Conservation (phyloP, 2,113 vertebrate species). For the Hyaena hyaena region DNA sequence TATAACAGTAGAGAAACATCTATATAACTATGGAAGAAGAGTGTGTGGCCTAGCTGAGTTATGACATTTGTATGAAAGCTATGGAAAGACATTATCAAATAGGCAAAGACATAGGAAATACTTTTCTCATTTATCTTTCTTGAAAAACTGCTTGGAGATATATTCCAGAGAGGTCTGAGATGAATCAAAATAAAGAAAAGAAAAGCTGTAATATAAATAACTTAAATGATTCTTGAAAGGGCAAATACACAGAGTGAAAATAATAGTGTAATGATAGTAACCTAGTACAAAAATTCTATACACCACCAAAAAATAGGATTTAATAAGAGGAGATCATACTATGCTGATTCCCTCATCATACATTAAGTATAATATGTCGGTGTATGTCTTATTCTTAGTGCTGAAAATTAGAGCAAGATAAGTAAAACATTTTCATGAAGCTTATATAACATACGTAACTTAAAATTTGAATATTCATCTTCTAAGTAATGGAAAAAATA, state of each 20-base stretch:
- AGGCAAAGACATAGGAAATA: neutral
- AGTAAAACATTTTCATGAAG: neutral
- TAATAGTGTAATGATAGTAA: neutral
- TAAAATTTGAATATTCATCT: slow-evolving; percentile 5
- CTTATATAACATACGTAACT: neutral
- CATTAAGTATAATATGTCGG: neutral
- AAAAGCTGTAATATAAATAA: neutral
- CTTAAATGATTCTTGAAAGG: slow-evolving; percentile 35
- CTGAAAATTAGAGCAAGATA: neutral
- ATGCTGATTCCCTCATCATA: neutral
- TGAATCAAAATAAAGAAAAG: slow-evolving; percentile 16
- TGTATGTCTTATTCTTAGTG: neutral
- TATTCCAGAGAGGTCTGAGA: neutral
- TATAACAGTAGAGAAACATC: neutral
- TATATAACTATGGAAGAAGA: neutral
- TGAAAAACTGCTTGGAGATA: slow-evolving; percentile 5
- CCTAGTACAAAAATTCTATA: neutral
- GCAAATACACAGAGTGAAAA: neutral
- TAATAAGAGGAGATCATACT: neutral
- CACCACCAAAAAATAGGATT: slow-evolving; percentile 6
- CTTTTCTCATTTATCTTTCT: slow-evolving; percentile 22
- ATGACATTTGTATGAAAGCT: neutral
- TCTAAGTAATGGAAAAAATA: neutral
- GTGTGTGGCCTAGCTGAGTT: neutral
- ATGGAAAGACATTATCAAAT: neutral